These are phyloP conservation scores for Drosophila repleta DNA, from an alignment of 1,140 invertebrate species.

Conservation along the genomic window DNA sequence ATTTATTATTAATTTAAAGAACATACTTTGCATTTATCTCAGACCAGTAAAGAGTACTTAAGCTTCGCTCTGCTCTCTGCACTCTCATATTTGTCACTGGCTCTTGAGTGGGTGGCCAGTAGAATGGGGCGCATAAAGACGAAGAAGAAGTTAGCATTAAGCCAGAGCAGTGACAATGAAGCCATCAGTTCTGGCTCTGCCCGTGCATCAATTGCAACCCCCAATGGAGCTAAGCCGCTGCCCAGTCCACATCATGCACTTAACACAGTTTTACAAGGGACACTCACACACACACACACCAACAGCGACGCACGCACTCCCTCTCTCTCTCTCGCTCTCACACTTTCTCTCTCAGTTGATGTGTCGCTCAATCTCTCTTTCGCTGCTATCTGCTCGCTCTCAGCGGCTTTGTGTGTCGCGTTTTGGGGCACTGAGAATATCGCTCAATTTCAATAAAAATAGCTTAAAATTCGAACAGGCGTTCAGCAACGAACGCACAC, in stretches of 20 bases:
- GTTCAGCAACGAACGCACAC: constrained; percentile 43
- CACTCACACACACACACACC: constrained; percentile 7
- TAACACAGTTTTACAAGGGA: constrained; percentile 65
- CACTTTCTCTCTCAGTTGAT: neutral
- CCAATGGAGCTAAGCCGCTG: constrained; percentile 29
- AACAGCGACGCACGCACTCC: neutral
- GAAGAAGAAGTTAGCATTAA: neutral
- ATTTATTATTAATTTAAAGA: too few relatives aligned
- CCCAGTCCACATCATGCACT: constrained; percentile 55
- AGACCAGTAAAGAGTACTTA: constrained; percentile 5
- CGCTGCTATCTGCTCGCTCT: constrained; percentile 10
- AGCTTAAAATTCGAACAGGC: constrained; percentile 80
- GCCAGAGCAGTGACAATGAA: constrained; percentile 62
- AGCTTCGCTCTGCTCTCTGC: neutral
- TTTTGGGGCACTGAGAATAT: constrained; percentile 62
- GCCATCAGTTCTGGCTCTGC: constrained; percentile 51
- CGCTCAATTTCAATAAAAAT: constrained; percentile 82
- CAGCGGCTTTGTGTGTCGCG: constrained; percentile 24
- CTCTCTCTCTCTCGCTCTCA: constrained; percentile 10
- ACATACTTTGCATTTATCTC: too few relatives aligned
- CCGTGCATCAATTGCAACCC: constrained; percentile 48
- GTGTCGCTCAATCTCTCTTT: constrained; percentile 23
- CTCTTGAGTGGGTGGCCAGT: constrained; percentile 25
- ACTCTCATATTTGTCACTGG: neutral
- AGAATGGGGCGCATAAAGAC: neutral